Evolutionary conservation across 2,888 invertebrate genomes (phyloP).

Genomic region (Polylopha cassiicola): DNA sequence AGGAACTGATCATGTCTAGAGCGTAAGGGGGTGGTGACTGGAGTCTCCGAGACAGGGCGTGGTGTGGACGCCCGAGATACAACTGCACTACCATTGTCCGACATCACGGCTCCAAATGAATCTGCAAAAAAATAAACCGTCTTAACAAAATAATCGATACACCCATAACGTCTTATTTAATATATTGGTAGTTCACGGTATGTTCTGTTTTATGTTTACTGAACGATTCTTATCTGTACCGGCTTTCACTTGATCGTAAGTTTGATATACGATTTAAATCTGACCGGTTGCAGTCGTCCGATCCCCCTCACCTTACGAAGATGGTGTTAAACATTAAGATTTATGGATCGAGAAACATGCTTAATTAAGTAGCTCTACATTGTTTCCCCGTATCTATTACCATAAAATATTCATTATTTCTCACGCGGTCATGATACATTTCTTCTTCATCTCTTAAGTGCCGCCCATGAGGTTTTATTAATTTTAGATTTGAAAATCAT

Average conservation of each 20-base stretch:
- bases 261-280: constrained; percentile 23
- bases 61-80: constrained; percentile 71
- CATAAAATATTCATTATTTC: constrained; percentile 48
- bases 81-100: constrained; percentile 65
- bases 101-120: constrained; percentile 59
- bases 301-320: constrained; percentile 28
- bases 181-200: constrained; percentile 12
- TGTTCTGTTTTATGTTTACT: constrained; percentile 14
- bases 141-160: not conserved
- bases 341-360: constrained; percentile 69
- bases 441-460: constrained; percentile 5
- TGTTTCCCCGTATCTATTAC: constrained; percentile 46
- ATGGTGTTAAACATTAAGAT: constrained; percentile 59
- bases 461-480: too few relatives aligned
- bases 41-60: constrained; percentile 69
- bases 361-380: constrained; percentile 65
- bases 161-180: too few relatives aligned
- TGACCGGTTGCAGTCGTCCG: constrained; percentile 20
- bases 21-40: constrained; percentile 59
- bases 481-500: too few relatives aligned
- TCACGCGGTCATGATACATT: constrained; percentile 29
- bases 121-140: constrained; percentile 46
- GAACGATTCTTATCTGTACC: constrained; percentile 42
- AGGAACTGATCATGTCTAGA: constrained; percentile 80
- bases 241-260: constrained; percentile 49